Percentiles rank a stretch among this genome's conserved stretches.
phyloP scores from a whole-genome alignment of 1,140 invertebrate species.

The Bombus huntii region DNA sequence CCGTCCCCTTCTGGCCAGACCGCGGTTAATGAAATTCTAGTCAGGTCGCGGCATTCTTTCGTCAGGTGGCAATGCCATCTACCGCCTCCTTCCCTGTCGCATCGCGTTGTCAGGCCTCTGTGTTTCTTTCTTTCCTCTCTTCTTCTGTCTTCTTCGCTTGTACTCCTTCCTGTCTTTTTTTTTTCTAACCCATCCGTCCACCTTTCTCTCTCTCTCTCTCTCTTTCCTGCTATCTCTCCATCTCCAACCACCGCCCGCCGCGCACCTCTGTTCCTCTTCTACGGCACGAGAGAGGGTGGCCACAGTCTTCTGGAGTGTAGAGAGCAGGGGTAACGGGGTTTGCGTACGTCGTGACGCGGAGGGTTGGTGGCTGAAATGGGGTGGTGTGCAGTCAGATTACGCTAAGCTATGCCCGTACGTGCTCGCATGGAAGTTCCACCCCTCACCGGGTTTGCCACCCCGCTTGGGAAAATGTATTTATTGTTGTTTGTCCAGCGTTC shows the following conservation, averaged over 20 bases:
- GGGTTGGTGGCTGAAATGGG: constrained; percentile 75
- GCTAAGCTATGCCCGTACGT: constrained; percentile 83
- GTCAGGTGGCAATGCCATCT: constrained; percentile 77
- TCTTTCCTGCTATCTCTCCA: constrained; percentile 31
- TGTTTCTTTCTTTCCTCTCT: constrained; percentile 43
- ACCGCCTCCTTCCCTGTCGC: constrained; percentile 17
- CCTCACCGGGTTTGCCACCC: constrained; percentile 65
- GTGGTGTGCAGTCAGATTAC: constrained; percentile 82
- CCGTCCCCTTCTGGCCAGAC: constrained; percentile 51
- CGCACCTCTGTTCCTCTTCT: constrained; percentile 6
- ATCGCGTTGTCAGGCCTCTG: constrained; percentile 41
- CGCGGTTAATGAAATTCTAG: constrained; percentile 79
- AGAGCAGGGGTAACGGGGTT: constrained; percentile 34
- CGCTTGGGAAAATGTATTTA: constrained; percentile 82
- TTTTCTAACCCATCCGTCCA: background rate
- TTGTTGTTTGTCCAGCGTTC: constrained; percentile 82
- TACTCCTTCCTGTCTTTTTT: background rate
- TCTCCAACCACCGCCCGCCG: background rate
- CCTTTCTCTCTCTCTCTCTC: constrained; percentile 16
- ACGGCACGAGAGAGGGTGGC: constrained; percentile 52
- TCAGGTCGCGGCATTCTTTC: constrained; percentile 80
- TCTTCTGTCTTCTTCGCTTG: background rate
- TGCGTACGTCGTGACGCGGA: constrained; percentile 63
- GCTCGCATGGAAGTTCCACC: constrained; percentile 80
- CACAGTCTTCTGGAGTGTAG: constrained; percentile 65